Base-by-base conservation (phyloP, 2,113 vertebrate species). In the Phyllopteryx taeniolatus region DNA sequence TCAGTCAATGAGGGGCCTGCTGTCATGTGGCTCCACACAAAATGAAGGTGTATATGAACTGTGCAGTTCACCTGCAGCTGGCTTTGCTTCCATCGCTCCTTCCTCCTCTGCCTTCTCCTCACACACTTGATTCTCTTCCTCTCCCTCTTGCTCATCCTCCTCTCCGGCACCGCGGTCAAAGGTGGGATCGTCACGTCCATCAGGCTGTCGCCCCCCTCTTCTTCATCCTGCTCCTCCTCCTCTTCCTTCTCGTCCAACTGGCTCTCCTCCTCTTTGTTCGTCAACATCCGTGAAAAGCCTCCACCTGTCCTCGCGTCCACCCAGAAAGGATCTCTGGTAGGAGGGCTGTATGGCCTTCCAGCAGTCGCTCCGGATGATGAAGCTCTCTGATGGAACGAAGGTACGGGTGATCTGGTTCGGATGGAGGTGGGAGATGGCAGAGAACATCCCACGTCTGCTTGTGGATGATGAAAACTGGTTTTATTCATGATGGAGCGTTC, bases 61-160 rank as follows among this genome's bases (percentile, higher is more conserved):
- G 87, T 81, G 67, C 71, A 77, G 93, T 93, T 65, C 77, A 91
- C 89, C 81, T 91, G 90, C 75, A 88, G 85, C 57, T 93, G 91
- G 73, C 77, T 91, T 65, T 91, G 91, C 22, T 94, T 90, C 93
- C 94, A 93, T 67, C 73, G 83, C 76, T 96, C 94, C 72, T 35
- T 88, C 75, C 91, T 91, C 73, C 85, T 93, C 74, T 93, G 93
- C 79, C 94, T 96, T 75, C 92, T 94, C 73, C 93, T 92, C 79
- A 95, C 74, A 81, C 86, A 94, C 89, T 94, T 95, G 22, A 93
- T 81, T 70, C 91, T 93, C 85, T 90, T 96, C 79, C 86, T 94
- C 87, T 96, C 95, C 82, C 90, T 93, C 79, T 93, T 95, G 76
- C 60, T 94, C 66, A 91, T 83, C 20, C 90, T 92, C 78, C 87